Percentiles rank a stretch among this genome's conserved stretches.
Evolutionary conservation across 2,113 vertebrate species (phyloP).

Genomic region (Apaloderma vittatum): DNA sequence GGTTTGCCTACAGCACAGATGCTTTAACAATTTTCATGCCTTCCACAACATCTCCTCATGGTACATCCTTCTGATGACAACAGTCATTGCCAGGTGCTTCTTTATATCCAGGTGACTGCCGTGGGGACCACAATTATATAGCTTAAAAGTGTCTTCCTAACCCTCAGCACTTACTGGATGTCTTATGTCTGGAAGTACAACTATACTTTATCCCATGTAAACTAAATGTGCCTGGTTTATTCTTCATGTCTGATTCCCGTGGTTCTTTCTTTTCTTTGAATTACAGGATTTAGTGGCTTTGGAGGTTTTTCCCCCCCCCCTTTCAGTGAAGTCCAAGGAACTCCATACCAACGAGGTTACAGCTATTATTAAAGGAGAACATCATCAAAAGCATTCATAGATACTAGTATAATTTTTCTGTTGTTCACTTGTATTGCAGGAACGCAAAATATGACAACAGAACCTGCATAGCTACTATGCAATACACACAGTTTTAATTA

Average conservation of each 20-base stretch:
- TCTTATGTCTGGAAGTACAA: background rate
- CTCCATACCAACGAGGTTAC: background rate
- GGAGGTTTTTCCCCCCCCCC: background rate
- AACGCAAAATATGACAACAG: background rate
- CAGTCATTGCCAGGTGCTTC: background rate
- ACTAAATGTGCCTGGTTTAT: background rate
- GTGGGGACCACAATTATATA: background rate
- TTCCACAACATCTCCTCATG: background rate
- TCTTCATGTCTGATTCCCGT: background rate
- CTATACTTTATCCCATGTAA: background rate
- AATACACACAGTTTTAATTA: background rate
- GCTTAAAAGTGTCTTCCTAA: background rate
- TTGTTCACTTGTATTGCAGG: background rate
- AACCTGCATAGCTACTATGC: background rate
- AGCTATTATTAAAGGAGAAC: background rate
- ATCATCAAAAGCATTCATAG: background rate
- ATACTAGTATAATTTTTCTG: background rate
- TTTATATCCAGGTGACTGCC: background rate
- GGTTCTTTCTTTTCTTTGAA: background rate
- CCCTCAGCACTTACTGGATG: background rate
- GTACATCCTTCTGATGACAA: background rate
- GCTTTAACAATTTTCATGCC: background rate
- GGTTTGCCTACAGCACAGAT: background rate
- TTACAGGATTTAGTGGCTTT: background rate
- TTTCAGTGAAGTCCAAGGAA: background rate